A percentile compares a stretch with the other conserved stretches of the same genome.
phyloP scores from a whole-genome alignment of 2,888 invertebrate species.

The Elmis aenea region DNA sequence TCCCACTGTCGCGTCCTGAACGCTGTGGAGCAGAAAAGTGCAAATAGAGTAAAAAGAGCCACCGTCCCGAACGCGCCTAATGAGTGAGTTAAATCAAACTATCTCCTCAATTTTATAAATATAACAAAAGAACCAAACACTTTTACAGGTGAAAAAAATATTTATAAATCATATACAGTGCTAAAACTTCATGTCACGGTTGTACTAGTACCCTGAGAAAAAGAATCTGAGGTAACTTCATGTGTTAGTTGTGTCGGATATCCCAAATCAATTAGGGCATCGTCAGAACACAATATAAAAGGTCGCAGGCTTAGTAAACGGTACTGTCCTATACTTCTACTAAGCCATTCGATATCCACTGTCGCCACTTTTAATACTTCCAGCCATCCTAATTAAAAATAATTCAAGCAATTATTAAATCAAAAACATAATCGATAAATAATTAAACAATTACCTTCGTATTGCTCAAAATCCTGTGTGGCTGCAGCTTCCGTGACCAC shows the following conservation, averaged over 20 bases:
- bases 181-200: too few species aligned
- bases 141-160: too few species aligned
- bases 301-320: constrained; percentile 36
- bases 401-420: neutral
- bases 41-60: too few species aligned
- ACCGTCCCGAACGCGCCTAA: too few species aligned
- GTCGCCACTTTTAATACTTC: constrained; percentile 36
- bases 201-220: neutral
- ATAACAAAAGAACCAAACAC: too few species aligned
- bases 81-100: too few species aligned
- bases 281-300: constrained; percentile 37
- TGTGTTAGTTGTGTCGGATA: constrained; percentile 38
- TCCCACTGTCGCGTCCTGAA: too few species aligned
- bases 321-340: constrained; percentile 40
- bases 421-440: constrained; percentile 2
- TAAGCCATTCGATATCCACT: constrained; percentile 44
- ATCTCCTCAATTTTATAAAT: too few species aligned
- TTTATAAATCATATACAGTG: too few species aligned
- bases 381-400: constrained; percentile 36
- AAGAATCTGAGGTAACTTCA: constrained; percentile 9
- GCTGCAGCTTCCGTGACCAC: constrained; percentile 37
- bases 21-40: too few species aligned
- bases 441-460: constrained; percentile 33
- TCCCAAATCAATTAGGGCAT: constrained; percentile 32
- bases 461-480: constrained; percentile 35